Evolutionary conservation across 2,888 invertebrate species (phyloP), one percentile per base, ranked within the genome.

Genomic region (Lathronympha strigana): DNA sequence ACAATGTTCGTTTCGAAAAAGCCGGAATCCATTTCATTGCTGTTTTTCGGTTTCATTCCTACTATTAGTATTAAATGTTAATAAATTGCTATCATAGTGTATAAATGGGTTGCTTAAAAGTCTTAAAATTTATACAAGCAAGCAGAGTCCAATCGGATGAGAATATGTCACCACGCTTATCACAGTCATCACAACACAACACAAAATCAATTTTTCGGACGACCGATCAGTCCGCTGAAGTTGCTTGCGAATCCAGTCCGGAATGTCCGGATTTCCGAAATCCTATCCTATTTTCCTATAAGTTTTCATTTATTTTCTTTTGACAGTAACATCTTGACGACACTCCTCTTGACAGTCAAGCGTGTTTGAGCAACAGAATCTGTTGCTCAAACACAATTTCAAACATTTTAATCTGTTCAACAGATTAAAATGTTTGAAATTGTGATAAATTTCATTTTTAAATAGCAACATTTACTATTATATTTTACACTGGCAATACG

Each of bases 21-120:
- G 80, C 80, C 76, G 86, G 81, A 78, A 83, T 77, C 82, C 89
- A 90, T 89, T 77, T 88, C 91, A 91, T 90, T 78, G 79, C 88
- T 85, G 68, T 72, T 82, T 76, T 79, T 80, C 68, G 79, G 74
- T 84, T 79, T 82, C 90, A 90, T 90, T 87, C 81, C 84, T 76
- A 68, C 25, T 25, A 36, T 51, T 64, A 31, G 28, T 25, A 21
- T 25, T 45, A 11, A 47, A 54, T 25, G 25, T 60, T 47, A 58
- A 38, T 53, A 45, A 53, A 53, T 19, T 45, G 45, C 38, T 47
- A 36, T 60, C 64, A 60, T 66, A 0, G 25, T 47, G 47, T 21
- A 25, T 0, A 19, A 17, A 19, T 2, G 19, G 1, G 5, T 2
- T 28, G 17, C 17, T 54, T 40, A 9, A 19, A 43, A 43, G 19